phyloP scores from a whole-genome alignment of 2,113 vertebrate genomes.

The Rhinopomastus cyanomelas region DNA sequence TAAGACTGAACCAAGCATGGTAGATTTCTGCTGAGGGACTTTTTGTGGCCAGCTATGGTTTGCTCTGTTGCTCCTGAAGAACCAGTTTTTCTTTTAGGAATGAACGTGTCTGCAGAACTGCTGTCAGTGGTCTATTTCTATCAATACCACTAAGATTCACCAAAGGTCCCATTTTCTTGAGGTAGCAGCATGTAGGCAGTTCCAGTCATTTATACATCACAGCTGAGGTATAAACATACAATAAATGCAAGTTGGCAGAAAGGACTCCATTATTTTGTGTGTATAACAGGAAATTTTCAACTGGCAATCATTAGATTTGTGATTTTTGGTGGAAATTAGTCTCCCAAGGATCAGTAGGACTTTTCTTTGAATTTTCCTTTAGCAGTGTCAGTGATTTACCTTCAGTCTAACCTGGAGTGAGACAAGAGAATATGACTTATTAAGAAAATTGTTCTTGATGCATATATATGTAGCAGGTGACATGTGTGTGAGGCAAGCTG shows the following conservation, averaged over 20 bases:
- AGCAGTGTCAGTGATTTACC: background rate
- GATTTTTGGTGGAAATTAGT: background rate
- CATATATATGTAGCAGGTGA: background rate
- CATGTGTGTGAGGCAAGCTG: background rate
- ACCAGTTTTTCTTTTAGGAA: background rate
- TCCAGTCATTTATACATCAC: background rate
- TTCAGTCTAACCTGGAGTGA: background rate
- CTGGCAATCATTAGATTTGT: background rate
- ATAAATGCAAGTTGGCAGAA: background rate
- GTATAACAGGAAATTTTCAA: background rate
- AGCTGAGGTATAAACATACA: background rate
- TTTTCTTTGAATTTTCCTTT: background rate
- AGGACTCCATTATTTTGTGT: background rate
- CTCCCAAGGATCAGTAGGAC: background rate
- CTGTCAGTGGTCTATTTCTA: background rate
- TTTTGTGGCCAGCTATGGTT: background rate
- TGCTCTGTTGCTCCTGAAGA: background rate
- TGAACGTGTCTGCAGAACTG: background rate
- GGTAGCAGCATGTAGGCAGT: background rate
- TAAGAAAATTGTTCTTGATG: background rate
- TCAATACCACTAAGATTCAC: background rate
- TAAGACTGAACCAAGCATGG: background rate
- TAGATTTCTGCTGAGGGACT: background rate
- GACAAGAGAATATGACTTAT: background rate
- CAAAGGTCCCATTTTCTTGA: background rate